Evolutionary conservation across 2,888 invertebrate genomes (phyloP).

Genomic region (Stenchaetothrips biformis): DNA sequence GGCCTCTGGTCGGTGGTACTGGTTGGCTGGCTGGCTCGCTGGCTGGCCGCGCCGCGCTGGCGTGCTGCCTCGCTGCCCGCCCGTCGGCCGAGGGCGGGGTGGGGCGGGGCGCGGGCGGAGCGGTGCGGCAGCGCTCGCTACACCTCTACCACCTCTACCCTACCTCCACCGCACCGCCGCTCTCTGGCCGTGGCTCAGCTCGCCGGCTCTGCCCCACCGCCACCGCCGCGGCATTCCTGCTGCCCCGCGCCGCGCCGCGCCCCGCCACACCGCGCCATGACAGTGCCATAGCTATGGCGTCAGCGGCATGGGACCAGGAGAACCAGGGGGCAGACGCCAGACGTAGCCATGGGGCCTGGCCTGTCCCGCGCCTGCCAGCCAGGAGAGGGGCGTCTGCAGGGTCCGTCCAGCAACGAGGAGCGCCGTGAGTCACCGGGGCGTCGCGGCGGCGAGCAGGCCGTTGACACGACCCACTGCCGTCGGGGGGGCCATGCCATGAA

Average conservation of each 20-base stretch:
- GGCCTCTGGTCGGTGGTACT: neutral
- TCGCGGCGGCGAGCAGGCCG: neutral
- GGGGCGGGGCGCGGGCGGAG: neutral
- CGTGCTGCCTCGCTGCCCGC: neutral
- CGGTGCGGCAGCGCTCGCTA: neutral
- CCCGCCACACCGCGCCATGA: neutral
- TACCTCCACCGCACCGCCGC: too few relatives aligned
- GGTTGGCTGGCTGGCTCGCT: neutral
- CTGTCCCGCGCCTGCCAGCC: too few relatives aligned
- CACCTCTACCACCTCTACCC: neutral
- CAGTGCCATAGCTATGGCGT: too few relatives aligned
- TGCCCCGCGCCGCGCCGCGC: neutral
- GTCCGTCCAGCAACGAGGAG: neutral
- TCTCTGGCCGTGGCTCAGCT: too few relatives aligned
- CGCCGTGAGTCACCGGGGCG: neutral
- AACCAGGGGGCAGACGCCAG: too few relatives aligned
- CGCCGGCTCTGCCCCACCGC: too few relatives aligned
- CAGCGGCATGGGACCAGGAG: too few relatives aligned
- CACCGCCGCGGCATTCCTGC: too few relatives aligned
- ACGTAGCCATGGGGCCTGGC: too few relatives aligned
- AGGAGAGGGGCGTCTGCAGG: neutral
- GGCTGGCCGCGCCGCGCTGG: neutral
- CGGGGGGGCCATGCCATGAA: neutral
- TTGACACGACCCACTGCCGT: conserved; percentile 14
- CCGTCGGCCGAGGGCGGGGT: neutral